phyloP scores from a whole-genome alignment of 2,888 invertebrate genomes.

The Polyommatus icarus region DNA sequence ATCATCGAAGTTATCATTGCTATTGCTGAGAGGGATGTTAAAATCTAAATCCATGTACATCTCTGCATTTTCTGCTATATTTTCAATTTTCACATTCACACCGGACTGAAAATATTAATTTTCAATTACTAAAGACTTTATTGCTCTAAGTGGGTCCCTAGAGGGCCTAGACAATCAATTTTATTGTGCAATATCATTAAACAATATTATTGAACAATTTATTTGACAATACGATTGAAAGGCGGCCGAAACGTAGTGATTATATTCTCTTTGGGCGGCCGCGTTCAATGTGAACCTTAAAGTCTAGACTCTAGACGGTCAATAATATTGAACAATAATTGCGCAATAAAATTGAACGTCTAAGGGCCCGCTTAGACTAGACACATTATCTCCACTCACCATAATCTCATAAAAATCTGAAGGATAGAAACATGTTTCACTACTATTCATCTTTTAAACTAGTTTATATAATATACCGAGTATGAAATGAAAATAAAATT shows the following conservation, averaged over 20 bases:
- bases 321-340: no score
- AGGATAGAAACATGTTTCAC: neutral
- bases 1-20: constrained; percentile 49
- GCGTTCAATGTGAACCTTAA: no score
- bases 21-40: constrained; percentile 44
- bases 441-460: neutral
- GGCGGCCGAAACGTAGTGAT: no score
- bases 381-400: neutral
- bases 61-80: constrained; percentile 48
- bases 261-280: no score
- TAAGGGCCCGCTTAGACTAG: neutral
- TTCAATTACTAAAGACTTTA: neutral
- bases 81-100: constrained; percentile 57
- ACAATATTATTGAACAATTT: no score
- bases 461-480: neutral
- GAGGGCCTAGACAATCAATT: no score
- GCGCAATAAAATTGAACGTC: no score
- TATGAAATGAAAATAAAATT: neutral
- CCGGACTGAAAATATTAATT: constrained; percentile 24
- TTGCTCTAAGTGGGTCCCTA: no score
- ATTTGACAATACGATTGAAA: no score
- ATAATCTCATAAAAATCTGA: neutral
- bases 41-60: constrained; percentile 56
- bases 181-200: no score
- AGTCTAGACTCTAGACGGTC: no score